Conservation (phyloP, 2,888 invertebrate species). For the Xestia rhomboidea region DNA sequence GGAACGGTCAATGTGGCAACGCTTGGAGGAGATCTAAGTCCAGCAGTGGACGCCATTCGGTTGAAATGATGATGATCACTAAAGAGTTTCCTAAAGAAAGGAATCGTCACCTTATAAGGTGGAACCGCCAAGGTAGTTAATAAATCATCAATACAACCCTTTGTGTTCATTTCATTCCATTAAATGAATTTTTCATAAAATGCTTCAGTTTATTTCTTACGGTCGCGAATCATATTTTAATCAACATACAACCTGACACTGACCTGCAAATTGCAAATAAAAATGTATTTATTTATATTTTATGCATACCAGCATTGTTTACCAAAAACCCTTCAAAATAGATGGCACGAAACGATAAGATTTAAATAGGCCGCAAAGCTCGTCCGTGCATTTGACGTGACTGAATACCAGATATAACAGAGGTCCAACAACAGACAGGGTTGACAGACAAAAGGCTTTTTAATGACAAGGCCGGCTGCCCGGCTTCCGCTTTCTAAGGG, state of each 20-base stretch:
- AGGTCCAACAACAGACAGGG: not conserved
- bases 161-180: no score
- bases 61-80: no score
- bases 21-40: not conserved
- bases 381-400: slow-evolving; percentile 9
- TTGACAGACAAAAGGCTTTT: not conserved
- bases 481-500: not conserved
- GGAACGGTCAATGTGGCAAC: not conserved
- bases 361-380: not conserved
- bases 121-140: no score
- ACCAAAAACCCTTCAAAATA: not conserved
- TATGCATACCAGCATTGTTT: not conserved
- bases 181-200: no score
- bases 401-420: not conserved
- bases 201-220: no score
- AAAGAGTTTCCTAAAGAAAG: not conserved
- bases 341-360: not conserved
- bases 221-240: no score
- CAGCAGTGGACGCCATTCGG: not conserved
- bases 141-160: no score
- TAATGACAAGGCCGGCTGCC: not conserved
- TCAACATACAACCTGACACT: no score
- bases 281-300: no score
- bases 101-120: not conserved
- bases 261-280: no score